Evolutionary conservation across 2,113 vertebrate genomes (phyloP), one percentile per base, ranked within the genome.

Genomic region (Parus major): DNA sequence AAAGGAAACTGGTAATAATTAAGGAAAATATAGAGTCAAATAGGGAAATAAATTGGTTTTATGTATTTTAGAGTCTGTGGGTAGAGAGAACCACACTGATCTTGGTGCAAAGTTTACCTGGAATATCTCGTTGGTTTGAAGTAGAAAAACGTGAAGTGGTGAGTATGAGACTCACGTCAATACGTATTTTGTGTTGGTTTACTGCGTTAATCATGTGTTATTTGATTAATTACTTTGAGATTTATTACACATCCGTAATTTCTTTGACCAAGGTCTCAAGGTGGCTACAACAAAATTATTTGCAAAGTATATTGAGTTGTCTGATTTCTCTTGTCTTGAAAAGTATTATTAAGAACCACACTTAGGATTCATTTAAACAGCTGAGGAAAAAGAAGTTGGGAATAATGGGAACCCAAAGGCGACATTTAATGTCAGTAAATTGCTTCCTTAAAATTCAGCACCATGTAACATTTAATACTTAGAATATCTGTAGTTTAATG

Each of bases 51-150:
- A 81, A 75, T 59, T 83, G 19, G 3, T n/a, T 85, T 94, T 83
- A 2, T 97, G 9, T 96, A 57, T 96, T 97, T 41, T 95, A 99
- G 99, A 99, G 99, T 92, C 98, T 99, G 9, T 99, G 99, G 99
- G 98, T 99, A 95, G 99, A 99, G 96, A 98, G 99, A 91, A 99
- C 99, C 2, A 99, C 99, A 1, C 94, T 99, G 92, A 99, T 99
- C 63, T 97, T 99, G 96, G 99, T 99, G 52, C 99, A 99, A 97
- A 99, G 99, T 96, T 98, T 99, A 56, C 99, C 99, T n/a, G 99
- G 99, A 85, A 99, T 99, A 95, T 99, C 99, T 35, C 99, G 99
- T 95, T 99, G 99, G 99, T 99, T 99, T 90, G 99, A 99, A 97
- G 99, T 99, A 94, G 99, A 99, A 88, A 99, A 99, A 92, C 98